These are phyloP conservation scores for Drosophila rhopaloa DNA, from an alignment of 1,140 invertebrate genomes.

Conservation along the genomic window DNA sequence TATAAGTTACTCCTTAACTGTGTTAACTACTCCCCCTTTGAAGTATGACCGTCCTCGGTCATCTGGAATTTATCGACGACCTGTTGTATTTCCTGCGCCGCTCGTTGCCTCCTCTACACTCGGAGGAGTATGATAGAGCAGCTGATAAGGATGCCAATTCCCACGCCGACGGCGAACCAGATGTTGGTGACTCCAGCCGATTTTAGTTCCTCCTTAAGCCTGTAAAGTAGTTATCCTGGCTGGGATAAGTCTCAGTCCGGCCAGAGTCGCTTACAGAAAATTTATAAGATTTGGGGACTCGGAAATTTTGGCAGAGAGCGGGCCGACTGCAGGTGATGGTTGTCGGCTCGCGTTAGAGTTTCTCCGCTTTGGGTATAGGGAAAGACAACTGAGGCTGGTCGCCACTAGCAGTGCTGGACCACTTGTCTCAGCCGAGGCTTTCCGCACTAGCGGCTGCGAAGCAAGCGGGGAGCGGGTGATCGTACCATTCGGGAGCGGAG, in stretches of 20 bases:
- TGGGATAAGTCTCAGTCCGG: conserved; percentile 1
- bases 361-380: too few species aligned
- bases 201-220: conserved; percentile 13
- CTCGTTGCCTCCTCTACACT: not conserved
- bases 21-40: not conserved
- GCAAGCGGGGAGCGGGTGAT: too few species aligned
- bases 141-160: not conserved
- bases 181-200: conserved; percentile 3
- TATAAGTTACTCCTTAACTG: too few species aligned
- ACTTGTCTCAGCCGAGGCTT: too few species aligned
- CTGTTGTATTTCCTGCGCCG: not conserved
- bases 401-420: too few species aligned
- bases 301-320: too few species aligned
- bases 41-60: too few species aligned
- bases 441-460: too few species aligned
- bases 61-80: not conserved
- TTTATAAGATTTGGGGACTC: not conserved
- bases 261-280: not conserved
- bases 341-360: too few species aligned
- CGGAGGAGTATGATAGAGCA: not conserved
- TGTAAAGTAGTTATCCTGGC: not conserved
- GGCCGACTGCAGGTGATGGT: too few species aligned
- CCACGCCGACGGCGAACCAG: conserved; percentile 18
- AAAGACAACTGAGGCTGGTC: too few species aligned
- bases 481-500: too few species aligned